Evolutionary conservation across 2,797 vertebrate genomes (phyloP), one percentile per base, ranked within the genome.

Genomic region (Sandelia bainsii): DNA sequence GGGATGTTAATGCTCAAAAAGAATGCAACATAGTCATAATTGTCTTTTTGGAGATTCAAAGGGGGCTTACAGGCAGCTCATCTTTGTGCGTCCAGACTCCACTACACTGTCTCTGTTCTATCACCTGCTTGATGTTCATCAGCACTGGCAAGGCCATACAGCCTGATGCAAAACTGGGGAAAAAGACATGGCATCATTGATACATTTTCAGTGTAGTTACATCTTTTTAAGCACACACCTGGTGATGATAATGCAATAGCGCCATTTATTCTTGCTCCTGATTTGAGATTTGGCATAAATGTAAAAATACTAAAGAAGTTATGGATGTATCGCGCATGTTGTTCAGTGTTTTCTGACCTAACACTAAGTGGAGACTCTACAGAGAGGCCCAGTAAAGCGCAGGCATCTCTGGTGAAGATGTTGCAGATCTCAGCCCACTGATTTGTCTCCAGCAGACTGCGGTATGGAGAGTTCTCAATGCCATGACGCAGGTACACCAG

Each of bases 41-140:
- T 4, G 20, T 2, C 1, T 4, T 48, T 42, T 17, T 23, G 25
- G 8, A 42, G 49, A 62, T 20, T 40, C 0, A 49, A 51, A 51
- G 56, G 9, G 3, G 2, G 85, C 91, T 95, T 83, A 97, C 96
- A 57, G 96, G 96, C 64, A 97, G 81, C 79, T 97, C 96, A 0
- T 97, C 96, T 91, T 97, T 97, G 82, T 97, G 96, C 29, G 96
- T 97, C 96, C 96, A 97, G 59, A 97, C 96, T 0, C 96, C 96
- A 0, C 95, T 95, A 89, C 96, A 97, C 84, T 97, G 96, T 77
- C 96, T 93, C 93, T 97, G 96, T 79, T 97, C 96, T 3, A 97
- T 97, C 89, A 97, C 96, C 65, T 96, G 96, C 83, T 96, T 97
- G 89, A 97, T 97, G 92, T 97, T 97, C 96, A 96, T 97, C 81